Base-by-base conservation (phyloP, 1,140 invertebrate genomes). In the Bursaphelenchus mucronatus region DNA sequence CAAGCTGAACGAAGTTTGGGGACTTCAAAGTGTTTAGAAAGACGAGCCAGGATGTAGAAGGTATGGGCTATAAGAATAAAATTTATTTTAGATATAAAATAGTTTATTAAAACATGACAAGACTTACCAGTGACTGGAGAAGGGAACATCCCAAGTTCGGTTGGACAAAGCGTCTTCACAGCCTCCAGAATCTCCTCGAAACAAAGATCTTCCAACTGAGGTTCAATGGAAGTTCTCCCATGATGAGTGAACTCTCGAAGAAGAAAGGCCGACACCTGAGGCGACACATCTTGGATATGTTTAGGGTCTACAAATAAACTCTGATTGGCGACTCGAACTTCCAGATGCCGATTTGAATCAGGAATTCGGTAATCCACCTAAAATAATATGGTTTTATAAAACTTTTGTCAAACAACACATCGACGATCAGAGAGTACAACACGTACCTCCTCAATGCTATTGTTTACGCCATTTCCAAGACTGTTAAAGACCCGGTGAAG, bases 351-450 rank as follows among this genome's bases (percentile, higher is more conserved):
- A 30, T 15, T 19, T 43, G 19, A 17, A 43, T 66, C 45, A 8
- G 64, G 64, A 11, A 66, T 40, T 13, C 64, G 65, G 65, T 66
- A 66, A 46, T 66, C 64, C 8, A 66, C 65, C 64, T 66, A 63
- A 54, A 59, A 55, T n/a, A n/a, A 45, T n/a, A n/a, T 6, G 13
- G 6, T n/a, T 21, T 2, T 55, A 30, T 30, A 30, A 30, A 30
- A 1, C 1, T 30, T 30, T 30, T 1, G 2, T 30, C 30, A 30
- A 30, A 30, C 30, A 30, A 30, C 1, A 30, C 30, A 1, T 30
- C 30, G 30, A 30, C 30, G 30, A 5, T 30, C 30, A 3, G 30
- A 30, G 30, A 30, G 30, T 30, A 30, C 30, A 30, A 30, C 30
- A 30, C 30, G 2, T 30, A 1, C 30, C 30, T 30, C 30, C 5